Base-by-base conservation (phyloP, 2,113 vertebrate genomes). In the Elgaria multicarinata region DNA sequence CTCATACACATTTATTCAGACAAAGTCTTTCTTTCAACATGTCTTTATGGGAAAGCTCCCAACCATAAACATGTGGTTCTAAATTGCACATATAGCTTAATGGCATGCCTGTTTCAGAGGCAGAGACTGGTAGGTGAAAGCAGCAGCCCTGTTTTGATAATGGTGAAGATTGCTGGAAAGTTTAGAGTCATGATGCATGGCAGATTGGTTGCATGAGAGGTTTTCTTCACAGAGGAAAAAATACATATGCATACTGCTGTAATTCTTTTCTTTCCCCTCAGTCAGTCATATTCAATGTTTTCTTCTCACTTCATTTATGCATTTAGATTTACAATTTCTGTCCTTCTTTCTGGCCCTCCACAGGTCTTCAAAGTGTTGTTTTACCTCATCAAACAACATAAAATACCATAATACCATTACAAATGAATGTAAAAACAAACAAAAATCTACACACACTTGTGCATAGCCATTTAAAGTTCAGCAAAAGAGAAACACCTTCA, bases 1-100 rank as follows among this genome's bases (percentile, higher is more conserved):
- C 89, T 22, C 90, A 92, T 82, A 26, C 0, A 90, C 85, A 20
- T 28, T 85, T 77, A 92, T 93, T 91, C 93, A 81, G 79, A 90
- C 44, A 85, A 87, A 85, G 93, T 92, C 92, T 95, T 95, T 95
- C 93, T 94, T 93, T 87, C 90, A 80, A 92, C 90, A 78, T 31
- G 92, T 87, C 84, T 90, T 92, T 79, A 10, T 91, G 90, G 90
- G 93, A 92, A 92, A 88, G n/a, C 84, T 64, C 53, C 87, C 88
- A 26, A 28, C 79, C 89, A 91, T 87, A 83, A 93, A 44, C 90
- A 64, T 91, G 50, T 18, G 90, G 90, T 87, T 90, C 83, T 90
- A 90, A 92, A 75, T 87, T 71, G 91, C 85, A 87, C 84, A 87
- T 79, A 91, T 75, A 90, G 92, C 91, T 91, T 89, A 90, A 93